phyloP scores from a whole-genome alignment of 2,113 vertebrate species.

The Oreochromis niloticus region DNA sequence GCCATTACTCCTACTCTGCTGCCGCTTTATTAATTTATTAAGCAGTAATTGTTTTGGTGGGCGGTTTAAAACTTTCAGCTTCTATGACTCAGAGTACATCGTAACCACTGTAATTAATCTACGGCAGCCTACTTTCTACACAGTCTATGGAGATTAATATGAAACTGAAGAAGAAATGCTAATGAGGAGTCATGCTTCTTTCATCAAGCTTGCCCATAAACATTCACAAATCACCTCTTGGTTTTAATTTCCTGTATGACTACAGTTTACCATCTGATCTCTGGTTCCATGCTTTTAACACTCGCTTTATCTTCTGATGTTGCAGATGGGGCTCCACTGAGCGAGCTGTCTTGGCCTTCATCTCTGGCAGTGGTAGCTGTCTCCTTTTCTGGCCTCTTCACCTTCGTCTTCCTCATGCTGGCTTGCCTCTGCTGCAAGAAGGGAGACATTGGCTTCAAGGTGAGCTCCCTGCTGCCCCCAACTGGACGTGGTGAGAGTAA shows the following conservation, averaged over 20 bases:
- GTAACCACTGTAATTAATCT: slow-evolving; percentile 10
- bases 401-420: slow-evolving; percentile 96
- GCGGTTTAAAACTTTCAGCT: slow-evolving; percentile 36
- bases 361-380: slow-evolving; percentile 89
- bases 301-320: slow-evolving; percentile 20
- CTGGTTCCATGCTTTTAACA: neutral
- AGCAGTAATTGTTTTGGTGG: neutral
- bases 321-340: slow-evolving; percentile 86
- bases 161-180: neutral
- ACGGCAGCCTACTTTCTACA: neutral
- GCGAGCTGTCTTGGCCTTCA: slow-evolving; percentile 94
- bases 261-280: neutral
- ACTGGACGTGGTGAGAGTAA: neutral
- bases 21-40: slow-evolving; percentile 17
- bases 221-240: neutral
- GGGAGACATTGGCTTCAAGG: slow-evolving; percentile 95
- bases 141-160: neutral
- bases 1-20: neutral
- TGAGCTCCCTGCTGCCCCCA: slow-evolving; percentile 67
- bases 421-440: slow-evolving; percentile 98
- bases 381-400: slow-evolving; percentile 94
- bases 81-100: neutral
- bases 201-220: slow-evolving; percentile 5
- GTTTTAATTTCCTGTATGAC: slow-evolving; percentile 32
- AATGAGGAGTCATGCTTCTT: neutral